These are phyloP conservation scores for Equus quagga DNA, from an alignment of 2,113 vertebrate genomes.

Conservation along the genomic window DNA sequence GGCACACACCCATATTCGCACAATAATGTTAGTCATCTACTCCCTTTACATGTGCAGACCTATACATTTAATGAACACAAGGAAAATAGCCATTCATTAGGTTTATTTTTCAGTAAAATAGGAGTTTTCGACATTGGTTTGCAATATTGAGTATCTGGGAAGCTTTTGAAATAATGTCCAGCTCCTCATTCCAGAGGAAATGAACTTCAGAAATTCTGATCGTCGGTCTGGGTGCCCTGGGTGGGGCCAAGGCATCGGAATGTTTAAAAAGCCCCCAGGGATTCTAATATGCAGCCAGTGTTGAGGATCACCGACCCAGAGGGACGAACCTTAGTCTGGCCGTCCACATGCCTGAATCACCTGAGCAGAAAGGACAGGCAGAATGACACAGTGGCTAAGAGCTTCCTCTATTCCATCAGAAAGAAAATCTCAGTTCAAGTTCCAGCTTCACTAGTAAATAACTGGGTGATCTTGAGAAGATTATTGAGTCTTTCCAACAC, in stretches of 20 bases:
- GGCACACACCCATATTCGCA: not conserved
- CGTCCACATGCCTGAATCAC: rapidly evolving
- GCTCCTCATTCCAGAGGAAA: not conserved
- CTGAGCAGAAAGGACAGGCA: not conserved
- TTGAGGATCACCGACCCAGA: not conserved
- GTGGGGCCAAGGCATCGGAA: rapidly evolving
- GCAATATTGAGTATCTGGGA: not conserved
- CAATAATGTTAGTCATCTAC: not conserved
- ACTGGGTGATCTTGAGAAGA: not conserved
- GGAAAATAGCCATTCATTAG: not conserved
- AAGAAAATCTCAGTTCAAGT: not conserved
- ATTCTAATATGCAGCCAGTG: not conserved
- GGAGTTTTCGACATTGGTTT: not conserved
- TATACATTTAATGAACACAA: not conserved
- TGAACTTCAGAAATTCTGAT: not conserved
- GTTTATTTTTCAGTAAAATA: not conserved
- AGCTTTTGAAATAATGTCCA: not conserved
- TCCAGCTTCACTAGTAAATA: not conserved
- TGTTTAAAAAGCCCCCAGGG: not conserved
- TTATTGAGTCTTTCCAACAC: not conserved
- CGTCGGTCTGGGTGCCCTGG: not conserved
- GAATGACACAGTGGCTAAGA: not conserved
- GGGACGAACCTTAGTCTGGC: too few species aligned
- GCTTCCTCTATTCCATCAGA: not conserved
- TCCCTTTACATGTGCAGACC: not conserved